Base-by-base conservation (phyloP, 1,140 invertebrate species). In the Drosophila nasuta region DNA sequence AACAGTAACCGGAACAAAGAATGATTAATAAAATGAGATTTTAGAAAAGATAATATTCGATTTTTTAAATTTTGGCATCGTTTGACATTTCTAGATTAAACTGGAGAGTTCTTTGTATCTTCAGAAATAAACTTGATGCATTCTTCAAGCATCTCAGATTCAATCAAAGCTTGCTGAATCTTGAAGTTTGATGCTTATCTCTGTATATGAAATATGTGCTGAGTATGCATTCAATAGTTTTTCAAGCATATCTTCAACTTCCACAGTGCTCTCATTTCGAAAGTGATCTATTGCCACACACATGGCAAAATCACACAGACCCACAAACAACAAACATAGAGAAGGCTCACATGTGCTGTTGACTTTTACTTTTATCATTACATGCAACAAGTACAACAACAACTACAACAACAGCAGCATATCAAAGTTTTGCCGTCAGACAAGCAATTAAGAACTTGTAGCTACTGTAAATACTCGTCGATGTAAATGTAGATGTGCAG, bases 331-430 rank as follows among this genome's bases (percentile, higher is more conserved):
- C 25, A 63, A 20, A 28, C n/a, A 58, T 13, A 65, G 10, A 65
- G 17, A 46, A 46, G 5, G 13, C 20, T 51, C 5, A 41, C 15
- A 65, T 72, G 45, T 49, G 69, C 33, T 49, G 69, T 56, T 49
- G 69, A 72, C 69, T 72, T 72, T 72, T 72, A 72, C 69, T 72
- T 72, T 72, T 72, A 72, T 72, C 60, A 70, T 70, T 70, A 63
- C 68, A 64, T 56, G 68, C 57, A 62, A 62, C 48, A 69, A 62
- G 48, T 45, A 54, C 46, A 62, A 28, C 20, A 52, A 8, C 35
- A 38, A 59, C 57, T 52, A 62, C 33, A 30, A 60, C 33, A 30
- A 62, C 20, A 69, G 10, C 33, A 62, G 58, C 45, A 66, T 72
- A 72, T 66, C 62, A 28, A 38, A 67, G 25, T 33, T 52, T 52